A percentile compares a stretch with the other conserved stretches of the same genome.
These are phyloP conservation scores for Coreoperca whiteheadi DNA, from an alignment of 2,113 vertebrate species.

Conservation along the genomic window DNA sequence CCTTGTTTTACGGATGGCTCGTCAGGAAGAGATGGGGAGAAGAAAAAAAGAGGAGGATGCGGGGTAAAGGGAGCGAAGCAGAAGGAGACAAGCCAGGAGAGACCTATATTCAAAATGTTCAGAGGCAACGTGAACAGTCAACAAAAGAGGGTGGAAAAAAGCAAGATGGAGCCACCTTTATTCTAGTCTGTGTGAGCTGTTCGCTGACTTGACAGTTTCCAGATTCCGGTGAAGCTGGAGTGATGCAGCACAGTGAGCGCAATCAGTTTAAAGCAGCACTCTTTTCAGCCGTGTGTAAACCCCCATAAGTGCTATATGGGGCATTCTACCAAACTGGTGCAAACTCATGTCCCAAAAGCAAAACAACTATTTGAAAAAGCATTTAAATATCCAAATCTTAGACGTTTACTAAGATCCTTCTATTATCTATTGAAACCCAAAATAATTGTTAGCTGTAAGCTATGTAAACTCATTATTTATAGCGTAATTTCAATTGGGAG, in stretches of 20 bases:
- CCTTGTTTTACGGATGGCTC: conserved; percentile 21
- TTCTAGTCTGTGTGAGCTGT: neutral
- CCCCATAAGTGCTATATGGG: neutral
- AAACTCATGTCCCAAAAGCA: too few species aligned
- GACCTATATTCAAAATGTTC: neutral
- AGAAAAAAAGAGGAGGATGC: neutral
- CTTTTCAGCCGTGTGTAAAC: neutral
- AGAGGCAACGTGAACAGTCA: neutral
- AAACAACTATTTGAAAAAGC: too few species aligned
- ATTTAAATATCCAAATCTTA: too few species aligned
- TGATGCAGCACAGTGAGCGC: neutral
- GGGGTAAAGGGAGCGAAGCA: neutral
- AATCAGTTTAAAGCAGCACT: neutral
- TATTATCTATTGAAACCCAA: too few species aligned
- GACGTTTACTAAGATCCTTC: too few species aligned
- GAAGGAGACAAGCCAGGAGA: conserved; percentile 1
- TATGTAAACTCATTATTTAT: too few species aligned
- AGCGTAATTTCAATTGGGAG: too few species aligned
- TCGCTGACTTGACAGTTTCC: conserved; percentile 26
- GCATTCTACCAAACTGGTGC: too few species aligned
- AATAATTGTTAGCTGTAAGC: too few species aligned
- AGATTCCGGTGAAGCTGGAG: conserved; percentile 6
- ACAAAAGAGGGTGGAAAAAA: neutral
- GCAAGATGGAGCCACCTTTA: neutral
- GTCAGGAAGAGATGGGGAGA: neutral